phyloP scores from a whole-genome alignment of 35 echinoderm and acorn worm species.

The Diadema setosum region DNA sequence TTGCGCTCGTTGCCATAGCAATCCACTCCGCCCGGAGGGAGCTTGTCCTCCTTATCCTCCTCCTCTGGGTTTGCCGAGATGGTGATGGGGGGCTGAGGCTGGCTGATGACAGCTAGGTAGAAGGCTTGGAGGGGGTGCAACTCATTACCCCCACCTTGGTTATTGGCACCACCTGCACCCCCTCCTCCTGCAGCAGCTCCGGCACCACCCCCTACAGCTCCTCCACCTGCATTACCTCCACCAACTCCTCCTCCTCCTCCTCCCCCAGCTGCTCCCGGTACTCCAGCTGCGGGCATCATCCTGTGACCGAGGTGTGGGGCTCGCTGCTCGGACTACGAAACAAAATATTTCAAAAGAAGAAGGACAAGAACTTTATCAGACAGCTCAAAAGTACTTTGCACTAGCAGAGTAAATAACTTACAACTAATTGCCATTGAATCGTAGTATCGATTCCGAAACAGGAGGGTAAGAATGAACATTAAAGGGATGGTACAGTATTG shows the following conservation, averaged over 20 bases:
- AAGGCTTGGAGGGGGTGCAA: constrained; percentile 72
- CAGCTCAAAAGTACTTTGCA: too few relatives aligned
- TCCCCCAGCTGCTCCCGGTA: constrained; percentile 5
- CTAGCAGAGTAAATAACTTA: too few relatives aligned
- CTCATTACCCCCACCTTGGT: constrained; percentile 39
- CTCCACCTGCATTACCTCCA: constrained; percentile 32
- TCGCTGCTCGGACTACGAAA: constrained; percentile 52
- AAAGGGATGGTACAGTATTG: too few relatives aligned
- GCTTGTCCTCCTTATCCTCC: constrained; percentile 34
- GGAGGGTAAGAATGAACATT: too few relatives aligned
- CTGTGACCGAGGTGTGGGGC: constrained; percentile 71
- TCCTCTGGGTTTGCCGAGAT: constrained; percentile 72
- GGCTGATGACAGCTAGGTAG: constrained; percentile 62
- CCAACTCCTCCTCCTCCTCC: constrained; percentile 30
- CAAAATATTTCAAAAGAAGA: not conserved
- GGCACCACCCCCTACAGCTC: constrained; percentile 1
- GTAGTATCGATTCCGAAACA: too few relatives aligned
- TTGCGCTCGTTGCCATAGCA: constrained; percentile 86
- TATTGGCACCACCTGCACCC: constrained; percentile 15
- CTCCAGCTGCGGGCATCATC: constrained; percentile 92
- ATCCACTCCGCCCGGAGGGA: constrained; percentile 48
- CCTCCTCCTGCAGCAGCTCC: constrained; percentile 56
- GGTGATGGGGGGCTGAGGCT: constrained; percentile 76
- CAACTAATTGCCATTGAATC: too few relatives aligned
- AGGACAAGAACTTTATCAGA: too few relatives aligned